These are phyloP conservation scores for Suncus etruscus DNA, from an alignment of 2,113 vertebrate genomes.

Conservation along the genomic window DNA sequence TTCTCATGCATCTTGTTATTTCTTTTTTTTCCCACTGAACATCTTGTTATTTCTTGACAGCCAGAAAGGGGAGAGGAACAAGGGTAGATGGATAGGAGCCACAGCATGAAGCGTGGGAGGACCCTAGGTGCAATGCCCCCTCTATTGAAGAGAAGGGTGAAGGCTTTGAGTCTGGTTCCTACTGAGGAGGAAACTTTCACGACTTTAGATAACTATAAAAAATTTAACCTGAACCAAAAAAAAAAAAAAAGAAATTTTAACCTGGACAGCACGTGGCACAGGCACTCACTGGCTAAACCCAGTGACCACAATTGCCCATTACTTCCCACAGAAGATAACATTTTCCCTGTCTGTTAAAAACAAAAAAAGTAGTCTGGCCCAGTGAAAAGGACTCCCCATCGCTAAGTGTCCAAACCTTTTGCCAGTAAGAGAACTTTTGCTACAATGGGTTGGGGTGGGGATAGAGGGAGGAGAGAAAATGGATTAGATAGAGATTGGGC, in stretches of 20 bases:
- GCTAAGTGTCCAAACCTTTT: background rate
- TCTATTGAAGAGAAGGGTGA: background rate
- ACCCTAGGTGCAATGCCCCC: background rate
- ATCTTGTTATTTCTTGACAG: background rate
- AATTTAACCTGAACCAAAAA: too few species aligned
- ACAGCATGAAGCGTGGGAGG: background rate
- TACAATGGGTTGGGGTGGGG: too few species aligned
- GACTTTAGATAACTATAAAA: background rate
- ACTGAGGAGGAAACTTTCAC: background rate
- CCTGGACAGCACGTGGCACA: background rate
- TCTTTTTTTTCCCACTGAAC: too few species aligned
- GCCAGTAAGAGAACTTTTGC: background rate
- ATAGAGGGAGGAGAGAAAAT: too few species aligned
- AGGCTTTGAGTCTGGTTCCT: background rate
- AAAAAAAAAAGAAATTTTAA: too few species aligned
- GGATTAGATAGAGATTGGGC: background rate
- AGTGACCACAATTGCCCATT: background rate
- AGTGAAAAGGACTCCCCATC: background rate
- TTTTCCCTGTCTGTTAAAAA: background rate
- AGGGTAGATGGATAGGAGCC: background rate
- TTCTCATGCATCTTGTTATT: too few species aligned
- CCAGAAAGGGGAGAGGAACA: background rate
- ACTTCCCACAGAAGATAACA: background rate
- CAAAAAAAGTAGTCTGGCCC: background rate
- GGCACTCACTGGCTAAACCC: background rate